Evolutionary conservation across 2,797 vertebrate genomes (phyloP).

Genomic region (Parauchenoglanis punctatus): DNA sequence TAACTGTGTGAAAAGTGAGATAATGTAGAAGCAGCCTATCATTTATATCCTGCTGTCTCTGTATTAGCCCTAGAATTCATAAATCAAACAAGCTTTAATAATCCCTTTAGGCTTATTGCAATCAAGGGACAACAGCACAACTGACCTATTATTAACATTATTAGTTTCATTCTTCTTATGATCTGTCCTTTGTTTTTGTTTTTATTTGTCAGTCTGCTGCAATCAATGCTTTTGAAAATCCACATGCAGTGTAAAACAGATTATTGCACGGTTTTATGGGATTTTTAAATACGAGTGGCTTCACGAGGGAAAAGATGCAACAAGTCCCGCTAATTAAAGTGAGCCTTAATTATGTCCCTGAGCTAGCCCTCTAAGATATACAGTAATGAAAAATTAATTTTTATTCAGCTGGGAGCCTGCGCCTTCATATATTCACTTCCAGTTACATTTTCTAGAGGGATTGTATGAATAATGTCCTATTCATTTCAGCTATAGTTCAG

Average conservation of each 20-base stretch:
- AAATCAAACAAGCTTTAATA: background rate
- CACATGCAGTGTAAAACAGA: slow-evolving; percentile 15
- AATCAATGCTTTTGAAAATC: slow-evolving; percentile 22
- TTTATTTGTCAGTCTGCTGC: background rate
- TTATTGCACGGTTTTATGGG: slow-evolving; percentile 30
- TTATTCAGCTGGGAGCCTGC: slow-evolving; percentile 50
- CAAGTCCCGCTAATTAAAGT: slow-evolving; percentile 61
- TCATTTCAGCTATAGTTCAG: background rate
- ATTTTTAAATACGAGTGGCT: slow-evolving; percentile 45
- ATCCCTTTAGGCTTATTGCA: slow-evolving; percentile 8
- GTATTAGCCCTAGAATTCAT: background rate
- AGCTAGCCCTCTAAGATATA: slow-evolving; percentile 60
- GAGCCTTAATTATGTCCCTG: slow-evolving; percentile 65
- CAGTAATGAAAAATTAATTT: slow-evolving; percentile 57
- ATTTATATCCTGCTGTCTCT: background rate
- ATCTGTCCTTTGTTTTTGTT: background rate
- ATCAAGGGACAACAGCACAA: slow-evolving; percentile 3
- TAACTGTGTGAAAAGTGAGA: background rate
- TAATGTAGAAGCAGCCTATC: background rate
- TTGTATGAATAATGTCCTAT: slow-evolving; percentile 10
- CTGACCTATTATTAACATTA: slow-evolving; percentile 15
- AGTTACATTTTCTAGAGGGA: slow-evolving; percentile 43
- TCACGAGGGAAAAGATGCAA: slow-evolving; percentile 50
- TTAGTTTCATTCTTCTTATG: background rate
- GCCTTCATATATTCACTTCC: slow-evolving; percentile 53